A percentile compares a stretch with the other conserved stretches of the same genome.
phyloP scores from a whole-genome alignment of 30 jellyfish, hydroid and myxozoan genomes.

The Chrysaora quinquecirrha region DNA sequence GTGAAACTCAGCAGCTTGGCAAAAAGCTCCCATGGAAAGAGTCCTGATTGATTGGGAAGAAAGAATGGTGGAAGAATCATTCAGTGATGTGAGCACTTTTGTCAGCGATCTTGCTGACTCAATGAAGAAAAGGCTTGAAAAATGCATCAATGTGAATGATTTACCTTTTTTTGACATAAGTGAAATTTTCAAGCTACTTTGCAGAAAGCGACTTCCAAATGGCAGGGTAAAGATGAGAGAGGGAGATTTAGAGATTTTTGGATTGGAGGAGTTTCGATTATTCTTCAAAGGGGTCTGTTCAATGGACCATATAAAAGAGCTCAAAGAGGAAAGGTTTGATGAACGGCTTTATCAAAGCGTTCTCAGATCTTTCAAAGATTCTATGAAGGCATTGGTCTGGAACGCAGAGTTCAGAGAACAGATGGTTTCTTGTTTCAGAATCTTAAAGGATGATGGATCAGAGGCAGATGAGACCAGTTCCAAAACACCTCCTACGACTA shows the following conservation, averaged over 20 bases:
- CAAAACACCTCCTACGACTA: too few species aligned
- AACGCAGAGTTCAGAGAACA: background rate
- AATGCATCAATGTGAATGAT: background rate
- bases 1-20: background rate
- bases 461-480: too few species aligned
- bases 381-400: background rate
- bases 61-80: too few species aligned
- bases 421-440: background rate
- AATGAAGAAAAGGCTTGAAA: constrained; percentile 7
- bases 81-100: background rate
- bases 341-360: background rate
- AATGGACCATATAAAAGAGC: too few species aligned
- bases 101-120: constrained; percentile 22
- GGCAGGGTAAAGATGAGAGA: background rate
- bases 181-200: background rate
- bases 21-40: background rate
- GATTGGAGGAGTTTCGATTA: background rate
- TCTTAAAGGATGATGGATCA: background rate
- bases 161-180: constrained; percentile 4
- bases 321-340: background rate
- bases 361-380: background rate
- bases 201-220: background rate
- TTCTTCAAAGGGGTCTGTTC: background rate
- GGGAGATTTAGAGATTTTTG: background rate
- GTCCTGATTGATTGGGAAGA: background rate